phyloP scores from a whole-genome alignment of 2,113 vertebrate species.

The Sylvietta virens region DNA sequence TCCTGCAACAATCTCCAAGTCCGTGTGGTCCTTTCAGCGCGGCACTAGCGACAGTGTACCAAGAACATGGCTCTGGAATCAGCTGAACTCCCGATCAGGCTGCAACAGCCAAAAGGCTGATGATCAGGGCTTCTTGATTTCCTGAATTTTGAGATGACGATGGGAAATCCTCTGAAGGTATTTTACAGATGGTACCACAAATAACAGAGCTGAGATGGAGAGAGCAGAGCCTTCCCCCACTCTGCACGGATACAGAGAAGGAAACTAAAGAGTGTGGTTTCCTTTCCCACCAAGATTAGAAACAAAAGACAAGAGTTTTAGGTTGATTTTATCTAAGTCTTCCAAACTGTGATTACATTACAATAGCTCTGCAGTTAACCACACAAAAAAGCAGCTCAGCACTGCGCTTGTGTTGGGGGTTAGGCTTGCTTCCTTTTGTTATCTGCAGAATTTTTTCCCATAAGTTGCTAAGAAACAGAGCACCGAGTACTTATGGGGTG shows the following conservation, averaged over 20 bases:
- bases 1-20: no score
- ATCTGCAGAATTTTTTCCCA: no score
- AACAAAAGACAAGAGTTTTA: neutral
- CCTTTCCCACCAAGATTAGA: neutral
- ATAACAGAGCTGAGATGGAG: neutral
- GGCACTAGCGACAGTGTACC: no score
- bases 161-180: neutral
- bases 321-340: neutral
- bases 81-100: neutral
- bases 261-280: neutral
- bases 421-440: no score
- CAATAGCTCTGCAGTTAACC: neutral
- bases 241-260: neutral
- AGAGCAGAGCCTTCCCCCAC: accelerated
- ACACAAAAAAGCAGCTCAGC: neutral
- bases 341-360: neutral
- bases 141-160: neutral
- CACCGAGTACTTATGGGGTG: no score
- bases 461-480: no score
- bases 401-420: no score
- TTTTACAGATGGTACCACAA: neutral
- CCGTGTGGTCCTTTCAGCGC: no score
- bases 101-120: neutral
- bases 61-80: accelerated
- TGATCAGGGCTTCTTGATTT: accelerated